Evolutionary conservation across 2,797 vertebrate species (phyloP), one percentile per base, ranked within the genome.

Genomic region (Margarornis squamiger): DNA sequence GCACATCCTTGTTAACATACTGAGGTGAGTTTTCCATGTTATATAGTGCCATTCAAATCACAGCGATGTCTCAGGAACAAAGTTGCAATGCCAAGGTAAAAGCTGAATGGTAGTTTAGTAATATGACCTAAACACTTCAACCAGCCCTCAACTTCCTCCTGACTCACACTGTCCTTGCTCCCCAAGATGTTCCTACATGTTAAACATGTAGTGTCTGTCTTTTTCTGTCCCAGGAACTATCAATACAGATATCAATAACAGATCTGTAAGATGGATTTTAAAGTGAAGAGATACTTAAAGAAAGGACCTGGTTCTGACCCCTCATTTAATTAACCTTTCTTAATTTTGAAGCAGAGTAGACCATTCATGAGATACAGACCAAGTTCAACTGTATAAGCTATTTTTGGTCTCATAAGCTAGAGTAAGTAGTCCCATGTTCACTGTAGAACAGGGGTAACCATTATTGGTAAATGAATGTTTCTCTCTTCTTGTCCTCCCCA

Each of bases 351-450:
- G 46, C 7, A 76, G 12, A 94, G 26, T 5, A 67, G 4, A 13
- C 49, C 0, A 0, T 57, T 84, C 7, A 7, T 9, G 18, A 78
- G 39, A n/a, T 4, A 39, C 9, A 66, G 16, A 6, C 15, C 6
- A 32, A 7, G 22, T 67, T 88, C 39, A 63, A 41, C 7, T 59
- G 2, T 38, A 12, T 63, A 75, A 61, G 8, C 9, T 32, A 8
- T 20, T 83, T 86, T 43, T 63, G 2, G 2, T 57, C 24, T 86
- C 34, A 8, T 45, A 30, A 72, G 22, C 16, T 72, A 16, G 1
- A 36, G 4, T 8, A 52, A 82, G 6, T 49, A 38, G 6, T 93
- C 14, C 26, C 4, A 5, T 32, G 67, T 6, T 75, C 6, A 5
- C 29, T 36, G 6, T 6, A 59, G 48, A 38, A 72, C 32, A 75